phyloP scores from a whole-genome alignment of 53 echinoderm and acorn worm genomes.

The Mesocentrotus franciscanus region DNA sequence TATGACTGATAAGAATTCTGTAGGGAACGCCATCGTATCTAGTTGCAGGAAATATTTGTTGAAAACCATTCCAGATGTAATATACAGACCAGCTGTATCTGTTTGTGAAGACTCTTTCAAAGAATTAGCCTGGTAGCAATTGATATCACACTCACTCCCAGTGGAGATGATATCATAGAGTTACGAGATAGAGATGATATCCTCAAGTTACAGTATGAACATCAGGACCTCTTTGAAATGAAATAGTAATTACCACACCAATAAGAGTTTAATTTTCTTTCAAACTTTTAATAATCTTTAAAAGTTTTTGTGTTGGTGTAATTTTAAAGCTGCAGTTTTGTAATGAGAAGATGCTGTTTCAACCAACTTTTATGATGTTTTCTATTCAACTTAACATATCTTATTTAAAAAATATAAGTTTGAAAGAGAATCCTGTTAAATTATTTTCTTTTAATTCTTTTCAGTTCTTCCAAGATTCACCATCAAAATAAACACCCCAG shows the following conservation, averaged over 20 bases:
- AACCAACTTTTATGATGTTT: not conserved
- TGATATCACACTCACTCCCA: not conserved
- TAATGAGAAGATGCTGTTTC: not conserved
- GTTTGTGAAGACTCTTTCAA: not conserved
- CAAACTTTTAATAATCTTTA: not conserved
- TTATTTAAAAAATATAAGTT: not conserved
- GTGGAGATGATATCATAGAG: not conserved
- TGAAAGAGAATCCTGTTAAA: not conserved
- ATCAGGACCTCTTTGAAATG: not conserved
- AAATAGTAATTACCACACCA: not conserved
- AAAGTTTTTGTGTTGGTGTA: not conserved
- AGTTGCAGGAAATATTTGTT: constrained; percentile 42
- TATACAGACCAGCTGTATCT: not conserved
- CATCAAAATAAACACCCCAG: constrained; percentile 62
- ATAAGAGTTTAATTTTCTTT: not conserved
- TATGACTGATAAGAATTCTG: not conserved
- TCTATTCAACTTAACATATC: not conserved
- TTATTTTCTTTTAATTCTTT: not conserved
- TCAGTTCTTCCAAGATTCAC: constrained; percentile 62
- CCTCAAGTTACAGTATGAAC: not conserved
- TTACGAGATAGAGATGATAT: not conserved
- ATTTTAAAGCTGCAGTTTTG: not conserved
- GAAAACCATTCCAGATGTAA: not conserved
- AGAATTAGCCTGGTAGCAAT: not conserved
- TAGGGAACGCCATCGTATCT: not conserved